Conservation (phyloP, 2,113 vertebrate genomes). For the Clupea harengus region DNA sequence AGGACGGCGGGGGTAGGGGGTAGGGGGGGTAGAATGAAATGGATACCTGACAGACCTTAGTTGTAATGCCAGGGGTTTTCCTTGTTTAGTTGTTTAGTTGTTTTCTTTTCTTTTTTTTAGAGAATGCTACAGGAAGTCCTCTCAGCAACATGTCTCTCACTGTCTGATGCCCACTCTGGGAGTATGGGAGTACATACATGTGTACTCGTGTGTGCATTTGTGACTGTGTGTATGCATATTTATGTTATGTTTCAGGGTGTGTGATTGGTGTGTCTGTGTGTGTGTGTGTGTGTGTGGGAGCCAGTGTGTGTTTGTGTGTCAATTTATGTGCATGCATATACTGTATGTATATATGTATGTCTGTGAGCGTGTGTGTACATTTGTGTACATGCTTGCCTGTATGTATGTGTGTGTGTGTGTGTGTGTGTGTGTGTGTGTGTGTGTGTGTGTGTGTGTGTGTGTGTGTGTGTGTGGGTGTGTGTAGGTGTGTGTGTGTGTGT, state of each 20-base stretch:
- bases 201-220: not conserved
- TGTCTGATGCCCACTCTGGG: too few species aligned
- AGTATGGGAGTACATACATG: conserved; percentile 31
- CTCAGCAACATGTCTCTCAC: too few species aligned
- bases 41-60: too few species aligned
- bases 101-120: too few species aligned
- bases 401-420: not conserved
- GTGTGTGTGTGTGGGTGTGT: not conserved
- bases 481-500: not conserved
- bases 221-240: not conserved
- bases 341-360: not conserved
- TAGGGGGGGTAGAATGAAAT: too few species aligned
- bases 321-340: not conserved
- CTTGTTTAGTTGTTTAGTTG: too few species aligned
- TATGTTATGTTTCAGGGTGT: not conserved
- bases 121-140: too few species aligned
- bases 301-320: not conserved
- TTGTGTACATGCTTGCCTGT: not conserved
- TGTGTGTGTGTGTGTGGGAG: not conserved
- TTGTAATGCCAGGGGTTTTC: too few species aligned
- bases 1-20: too few species aligned
- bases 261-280: not conserved
- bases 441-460: too few species aligned
- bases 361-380: not conserved
- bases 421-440: too few species aligned